These are phyloP conservation scores for Phrynocephalus vlangalii DNA, from an alignment of 2,797 vertebrate species.

Conservation along the genomic window DNA sequence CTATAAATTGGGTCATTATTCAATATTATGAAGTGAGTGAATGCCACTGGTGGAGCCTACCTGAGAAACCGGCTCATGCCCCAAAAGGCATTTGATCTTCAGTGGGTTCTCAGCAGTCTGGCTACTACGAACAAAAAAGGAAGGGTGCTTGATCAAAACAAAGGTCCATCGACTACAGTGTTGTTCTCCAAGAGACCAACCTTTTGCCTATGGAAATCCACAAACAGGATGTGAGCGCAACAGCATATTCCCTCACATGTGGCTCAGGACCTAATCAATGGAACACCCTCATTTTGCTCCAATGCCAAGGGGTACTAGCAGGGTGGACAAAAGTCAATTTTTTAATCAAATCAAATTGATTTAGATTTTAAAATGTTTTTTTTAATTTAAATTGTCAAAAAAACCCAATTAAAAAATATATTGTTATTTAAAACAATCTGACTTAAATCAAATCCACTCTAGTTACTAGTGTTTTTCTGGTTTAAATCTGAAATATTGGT, in stretches of 20 bases:
- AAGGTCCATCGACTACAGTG: neutral
- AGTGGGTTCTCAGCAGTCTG: neutral
- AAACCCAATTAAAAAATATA: too few species aligned
- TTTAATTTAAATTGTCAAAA: too few species aligned
- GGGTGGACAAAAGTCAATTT: too few species aligned
- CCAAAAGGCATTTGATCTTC: neutral
- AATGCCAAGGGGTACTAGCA: too few species aligned
- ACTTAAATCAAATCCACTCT: too few species aligned
- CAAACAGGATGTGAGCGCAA: neutral
- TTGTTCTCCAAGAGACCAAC: neutral
- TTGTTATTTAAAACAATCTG: too few species aligned
- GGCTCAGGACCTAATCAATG: neutral
- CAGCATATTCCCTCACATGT: neutral
- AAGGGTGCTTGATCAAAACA: neutral
- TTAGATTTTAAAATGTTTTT: too few species aligned
- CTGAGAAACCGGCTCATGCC: neutral
- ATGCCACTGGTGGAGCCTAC: neutral
- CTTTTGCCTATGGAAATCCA: neutral
- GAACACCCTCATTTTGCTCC: too few species aligned
- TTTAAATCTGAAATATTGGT: too few species aligned
- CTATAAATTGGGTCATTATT: slow-evolving; percentile 7
- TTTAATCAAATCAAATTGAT: too few species aligned
- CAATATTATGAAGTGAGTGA: neutral
- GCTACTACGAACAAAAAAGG: neutral
- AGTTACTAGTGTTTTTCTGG: too few species aligned